These are phyloP conservation scores for Intellagama lesueurii DNA, from an alignment of 2,797 vertebrate species.

Conservation along the genomic window DNA sequence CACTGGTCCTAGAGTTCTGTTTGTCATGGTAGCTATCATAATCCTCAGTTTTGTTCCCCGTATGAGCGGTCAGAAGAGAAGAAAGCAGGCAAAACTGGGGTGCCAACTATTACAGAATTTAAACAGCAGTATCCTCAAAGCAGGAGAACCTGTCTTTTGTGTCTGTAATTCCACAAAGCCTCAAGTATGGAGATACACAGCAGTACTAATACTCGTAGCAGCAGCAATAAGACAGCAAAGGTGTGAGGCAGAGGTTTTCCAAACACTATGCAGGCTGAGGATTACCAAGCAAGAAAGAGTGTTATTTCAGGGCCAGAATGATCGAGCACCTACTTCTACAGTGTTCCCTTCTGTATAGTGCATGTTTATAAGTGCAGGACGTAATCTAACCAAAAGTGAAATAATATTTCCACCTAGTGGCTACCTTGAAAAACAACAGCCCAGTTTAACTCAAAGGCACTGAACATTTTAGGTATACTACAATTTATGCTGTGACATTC, in stretches of 20 bases:
- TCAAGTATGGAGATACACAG: not conserved
- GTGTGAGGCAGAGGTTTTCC: not conserved
- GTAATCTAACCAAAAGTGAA: slow-evolving; percentile 30
- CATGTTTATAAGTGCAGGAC: not conserved
- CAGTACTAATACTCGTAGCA: not conserved
- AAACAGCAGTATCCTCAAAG: not conserved
- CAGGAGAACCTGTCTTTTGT: not conserved
- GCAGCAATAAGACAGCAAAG: too few relatives aligned
- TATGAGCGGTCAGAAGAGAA: not conserved
- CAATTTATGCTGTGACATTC: not conserved
- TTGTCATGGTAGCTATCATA: not conserved
- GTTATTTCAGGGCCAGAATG: not conserved
- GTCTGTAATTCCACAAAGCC: not conserved
- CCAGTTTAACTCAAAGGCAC: not conserved
- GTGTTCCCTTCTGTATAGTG: not conserved
- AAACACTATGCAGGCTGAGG: not conserved
- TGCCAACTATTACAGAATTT: not conserved
- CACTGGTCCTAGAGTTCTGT: not conserved
- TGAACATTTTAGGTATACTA: too few relatives aligned
- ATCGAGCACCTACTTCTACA: not conserved
- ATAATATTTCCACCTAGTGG: slow-evolving; percentile 46
- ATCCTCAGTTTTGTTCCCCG: not conserved
- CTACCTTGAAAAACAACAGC: not conserved
- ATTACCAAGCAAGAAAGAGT: not conserved
- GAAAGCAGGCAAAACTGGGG: not conserved